phyloP scores from a whole-genome alignment of 2,888 invertebrate species.

The Amiota mariae region DNA sequence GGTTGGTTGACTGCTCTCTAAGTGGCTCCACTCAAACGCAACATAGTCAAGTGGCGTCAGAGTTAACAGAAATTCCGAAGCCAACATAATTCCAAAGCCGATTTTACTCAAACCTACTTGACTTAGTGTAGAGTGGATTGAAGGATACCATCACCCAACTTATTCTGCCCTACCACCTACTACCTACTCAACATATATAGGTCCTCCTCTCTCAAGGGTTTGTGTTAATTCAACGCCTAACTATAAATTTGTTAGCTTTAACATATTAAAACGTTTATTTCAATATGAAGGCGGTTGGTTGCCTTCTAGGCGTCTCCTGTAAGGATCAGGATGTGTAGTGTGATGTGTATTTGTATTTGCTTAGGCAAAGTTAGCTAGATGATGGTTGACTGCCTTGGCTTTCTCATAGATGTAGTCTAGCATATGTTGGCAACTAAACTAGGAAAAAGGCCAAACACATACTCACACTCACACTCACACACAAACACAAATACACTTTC shows the following conservation, averaged over 20 bases:
- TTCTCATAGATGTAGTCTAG: conserved; percentile 30
- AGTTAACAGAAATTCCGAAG: too few species aligned
- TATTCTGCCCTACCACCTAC: too few species aligned
- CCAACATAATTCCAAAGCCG: too few species aligned
- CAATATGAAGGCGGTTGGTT: conserved; percentile 59
- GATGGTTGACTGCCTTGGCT: too few species aligned
- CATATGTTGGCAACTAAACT: conserved; percentile 42
- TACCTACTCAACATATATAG: too few species aligned
- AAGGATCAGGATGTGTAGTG: neutral
- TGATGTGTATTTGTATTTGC: conserved; percentile 54
- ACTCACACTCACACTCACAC: neutral
- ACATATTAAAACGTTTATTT: conserved; percentile 66
- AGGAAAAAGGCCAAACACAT: conserved; percentile 6
- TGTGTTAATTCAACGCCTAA: conserved; percentile 61
- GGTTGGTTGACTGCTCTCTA: too few species aligned
- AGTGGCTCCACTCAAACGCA: too few species aligned
- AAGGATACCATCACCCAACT: too few species aligned
- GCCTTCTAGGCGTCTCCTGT: conserved; percentile 36
- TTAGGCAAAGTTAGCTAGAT: conserved; percentile 51
- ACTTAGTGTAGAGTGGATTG: too few species aligned
- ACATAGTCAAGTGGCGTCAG: too few species aligned
- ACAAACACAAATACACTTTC: neutral
- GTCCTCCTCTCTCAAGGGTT: conserved; percentile 9
- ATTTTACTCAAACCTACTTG: too few species aligned
- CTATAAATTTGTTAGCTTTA: conserved; percentile 63